Base-by-base conservation (phyloP, 2,113 vertebrate species). In the Bubo bubo region DNA sequence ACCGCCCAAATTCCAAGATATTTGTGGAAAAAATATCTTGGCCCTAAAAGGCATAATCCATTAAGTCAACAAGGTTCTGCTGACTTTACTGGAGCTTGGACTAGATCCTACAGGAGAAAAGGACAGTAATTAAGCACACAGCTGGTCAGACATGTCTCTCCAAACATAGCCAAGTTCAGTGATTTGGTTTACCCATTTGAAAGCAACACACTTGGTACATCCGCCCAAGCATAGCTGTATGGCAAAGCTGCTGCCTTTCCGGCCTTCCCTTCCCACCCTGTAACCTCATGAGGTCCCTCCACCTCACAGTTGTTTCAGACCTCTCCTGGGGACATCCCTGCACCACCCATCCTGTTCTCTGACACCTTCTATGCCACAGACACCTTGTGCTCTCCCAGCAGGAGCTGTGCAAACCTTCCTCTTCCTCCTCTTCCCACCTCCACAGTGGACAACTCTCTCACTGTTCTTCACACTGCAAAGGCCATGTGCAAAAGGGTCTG, bases 61-160 rank as follows among this genome's bases (percentile, higher is more conserved):
- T 87, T 87, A 93, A 89, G 70, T 85, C 66, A 76, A 70, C 39
- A 76, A 82, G 70, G 50, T 82, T 95, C 49, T 85, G 66, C 76
- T 93, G 77, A 94, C 35, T 95, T 90, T 66, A 53, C 28, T 63
- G 34, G 35, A 81, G 45, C 35, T 85, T 86, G n/a, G 53, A 86
- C 47, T 74, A 86, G 41, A 71, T 80, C 55, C 72, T 71, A 26
- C 18, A 79, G 34, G 43, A 66, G 49, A 34, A 90, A 83, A 90
- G 41, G 67, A 73, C 55, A 47, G 34, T 9, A 95, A 74, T 90
- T 82, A 92, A 76, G 67, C 26, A 81, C 7, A 1, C 80, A 95
- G 84, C 53, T 94, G 73, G 58, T 76, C 86, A 89, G 83, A 85
- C 17, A 23, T 5, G 3, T 43, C 92, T 72, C 72, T 86, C 62